A percentile compares a stretch with the other conserved stretches of the same genome.
These are phyloP conservation scores for Perithous albicinctus DNA, from an alignment of 2,888 invertebrate species.

Conservation along the genomic window DNA sequence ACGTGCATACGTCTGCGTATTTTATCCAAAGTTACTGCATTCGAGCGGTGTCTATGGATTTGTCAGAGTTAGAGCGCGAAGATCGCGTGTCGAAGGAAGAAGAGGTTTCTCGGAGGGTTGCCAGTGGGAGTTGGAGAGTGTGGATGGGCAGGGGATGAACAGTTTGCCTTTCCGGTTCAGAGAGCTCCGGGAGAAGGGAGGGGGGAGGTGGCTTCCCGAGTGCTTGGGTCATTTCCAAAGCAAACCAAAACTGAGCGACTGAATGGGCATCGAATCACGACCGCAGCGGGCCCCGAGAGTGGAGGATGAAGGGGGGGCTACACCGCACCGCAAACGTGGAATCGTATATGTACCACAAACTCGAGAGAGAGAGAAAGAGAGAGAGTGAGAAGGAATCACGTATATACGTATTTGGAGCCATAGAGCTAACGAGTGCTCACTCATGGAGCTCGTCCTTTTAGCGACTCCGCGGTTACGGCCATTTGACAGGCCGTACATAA, in stretches of 20 bases:
- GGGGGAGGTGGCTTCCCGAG: slow-evolving; percentile 67
- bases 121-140: slow-evolving; percentile 34
- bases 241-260: slow-evolving; percentile 82
- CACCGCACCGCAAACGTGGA: slow-evolving; percentile 77
- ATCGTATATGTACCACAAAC: slow-evolving; percentile 77
- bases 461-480: slow-evolving; percentile 78
- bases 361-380: slow-evolving; percentile 63
- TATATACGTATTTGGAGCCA: slow-evolving; percentile 51
- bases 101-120: slow-evolving; percentile 55
- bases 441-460: slow-evolving; percentile 75
- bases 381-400: slow-evolving; percentile 27
- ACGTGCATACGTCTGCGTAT: background rate
- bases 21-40: slow-evolving; percentile 9
- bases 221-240: slow-evolving; percentile 83
- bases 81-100: slow-evolving; percentile 34
- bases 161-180: slow-evolving; percentile 80
- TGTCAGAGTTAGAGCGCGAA: slow-evolving; percentile 15
- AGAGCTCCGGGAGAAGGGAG: slow-evolving; percentile 72
- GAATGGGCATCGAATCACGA: slow-evolving; percentile 82
- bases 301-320: slow-evolving; percentile 39
- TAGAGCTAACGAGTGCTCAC: slow-evolving; percentile 62
- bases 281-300: slow-evolving; percentile 74
- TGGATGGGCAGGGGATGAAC: slow-evolving; percentile 63
- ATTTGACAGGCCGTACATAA: slow-evolving; percentile 80
- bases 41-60: slow-evolving; percentile 9